These are phyloP conservation scores for Notothenia rossii DNA, from an alignment of 2,113 vertebrate species.

Conservation along the genomic window DNA sequence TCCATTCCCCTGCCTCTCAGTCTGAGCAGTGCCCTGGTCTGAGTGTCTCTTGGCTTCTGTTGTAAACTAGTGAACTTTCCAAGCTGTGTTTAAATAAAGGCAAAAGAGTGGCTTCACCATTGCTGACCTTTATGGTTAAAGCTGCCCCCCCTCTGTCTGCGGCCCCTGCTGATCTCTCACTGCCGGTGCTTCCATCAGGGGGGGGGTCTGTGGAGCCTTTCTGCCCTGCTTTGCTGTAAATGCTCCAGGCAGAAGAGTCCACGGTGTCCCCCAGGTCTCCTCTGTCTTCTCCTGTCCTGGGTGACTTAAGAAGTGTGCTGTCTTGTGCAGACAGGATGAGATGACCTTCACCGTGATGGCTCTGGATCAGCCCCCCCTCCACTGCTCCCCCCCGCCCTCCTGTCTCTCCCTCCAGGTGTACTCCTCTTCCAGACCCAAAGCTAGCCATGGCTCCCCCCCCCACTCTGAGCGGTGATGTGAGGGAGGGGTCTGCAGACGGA, in stretches of 20 bases:
- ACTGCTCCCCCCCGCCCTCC: neutral
- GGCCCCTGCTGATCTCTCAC: neutral
- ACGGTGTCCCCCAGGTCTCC: slow-evolving; percentile 37
- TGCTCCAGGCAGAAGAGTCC: slow-evolving; percentile 17
- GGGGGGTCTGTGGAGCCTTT: neutral
- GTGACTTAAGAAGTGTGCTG: neutral
- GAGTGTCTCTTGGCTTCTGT: neutral
- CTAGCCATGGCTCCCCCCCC: neutral
- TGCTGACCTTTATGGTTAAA: slow-evolving; percentile 4
- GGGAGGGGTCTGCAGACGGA: neutral
- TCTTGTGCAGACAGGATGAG: neutral
- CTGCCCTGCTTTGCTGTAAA: neutral
- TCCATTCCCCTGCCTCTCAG: no score
- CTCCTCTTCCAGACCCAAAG: slow-evolving; percentile 20
- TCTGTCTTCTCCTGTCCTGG: slow-evolving; percentile 2
- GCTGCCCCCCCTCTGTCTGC: neutral
- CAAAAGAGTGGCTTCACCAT: neutral
- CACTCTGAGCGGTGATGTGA: neutral
- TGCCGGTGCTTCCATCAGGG: neutral
- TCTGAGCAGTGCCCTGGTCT: neutral
- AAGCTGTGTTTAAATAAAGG: no score
- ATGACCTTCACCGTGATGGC: neutral
- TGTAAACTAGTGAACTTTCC: no score
- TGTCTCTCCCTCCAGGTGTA: slow-evolving; percentile 14
- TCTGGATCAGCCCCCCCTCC: slow-evolving; percentile 12